Percentiles rank a stretch among this genome's conserved stretches.
These are phyloP conservation scores for Tinea semifulvella DNA, from an alignment of 2,888 invertebrate genomes.

Conservation along the genomic window DNA sequence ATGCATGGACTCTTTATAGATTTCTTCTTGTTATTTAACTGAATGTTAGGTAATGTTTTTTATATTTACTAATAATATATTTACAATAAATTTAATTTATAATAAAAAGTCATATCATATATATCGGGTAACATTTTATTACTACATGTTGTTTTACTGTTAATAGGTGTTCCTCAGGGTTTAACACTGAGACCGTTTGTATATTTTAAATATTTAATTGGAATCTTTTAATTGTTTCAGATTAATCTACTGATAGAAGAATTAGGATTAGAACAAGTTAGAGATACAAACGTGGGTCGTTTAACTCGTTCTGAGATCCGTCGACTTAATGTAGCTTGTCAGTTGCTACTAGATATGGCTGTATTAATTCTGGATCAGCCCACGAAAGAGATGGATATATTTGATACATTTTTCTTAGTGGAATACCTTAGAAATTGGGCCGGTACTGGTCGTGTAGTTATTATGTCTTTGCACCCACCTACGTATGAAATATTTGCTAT, in stretches of 20 bases:
- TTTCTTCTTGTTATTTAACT: no score
- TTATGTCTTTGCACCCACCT: conserved; percentile 92
- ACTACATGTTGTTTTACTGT: no score
- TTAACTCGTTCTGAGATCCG: conserved; percentile 89
- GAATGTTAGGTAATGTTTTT: no score
- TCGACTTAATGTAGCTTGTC: conserved; percentile 88
- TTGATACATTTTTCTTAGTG: conserved; percentile 94
- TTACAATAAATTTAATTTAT: no score
- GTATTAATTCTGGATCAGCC: conserved; percentile 90
- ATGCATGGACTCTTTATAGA: no score
- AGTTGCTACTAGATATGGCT: conserved; percentile 85
- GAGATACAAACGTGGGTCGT: conserved; percentile 84
- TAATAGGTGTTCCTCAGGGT: not conserved
- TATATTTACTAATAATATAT: no score
- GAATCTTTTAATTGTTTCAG: conserved; percentile 56
- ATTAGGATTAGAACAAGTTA: conserved; percentile 87
- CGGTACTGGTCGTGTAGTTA: conserved; percentile 79
- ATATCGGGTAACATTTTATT: no score
- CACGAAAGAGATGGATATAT: conserved; percentile 90
- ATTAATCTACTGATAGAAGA: conserved; percentile 91
- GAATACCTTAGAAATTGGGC: conserved; percentile 95
- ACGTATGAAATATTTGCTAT: conserved; percentile 96
- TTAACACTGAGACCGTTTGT: not conserved
- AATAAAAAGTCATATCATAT: no score
- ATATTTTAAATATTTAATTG: no score